These are phyloP conservation scores for Ptychochromis oligacanthus DNA, from an alignment of 2,113 vertebrate species.

Conservation along the genomic window DNA sequence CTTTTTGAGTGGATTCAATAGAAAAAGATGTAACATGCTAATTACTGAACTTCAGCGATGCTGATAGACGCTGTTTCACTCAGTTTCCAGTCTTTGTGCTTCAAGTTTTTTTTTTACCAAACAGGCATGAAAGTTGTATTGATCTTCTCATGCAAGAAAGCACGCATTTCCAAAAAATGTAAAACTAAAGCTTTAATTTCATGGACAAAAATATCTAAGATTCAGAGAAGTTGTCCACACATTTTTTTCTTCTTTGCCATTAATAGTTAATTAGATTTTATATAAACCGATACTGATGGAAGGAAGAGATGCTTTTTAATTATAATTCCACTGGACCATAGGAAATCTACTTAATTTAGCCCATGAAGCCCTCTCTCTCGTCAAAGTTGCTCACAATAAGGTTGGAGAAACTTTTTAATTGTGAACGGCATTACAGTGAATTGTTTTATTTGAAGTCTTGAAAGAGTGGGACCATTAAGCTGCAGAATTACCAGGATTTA, in stretches of 20 bases:
- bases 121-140: not conserved
- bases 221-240: not conserved
- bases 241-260: not conserved
- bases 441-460: slow-evolving; percentile 40
- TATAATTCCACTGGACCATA: not conserved
- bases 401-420: slow-evolving; percentile 32
- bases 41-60: not conserved
- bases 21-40: not conserved
- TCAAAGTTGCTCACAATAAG: slow-evolving; percentile 21
- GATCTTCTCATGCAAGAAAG: too few relatives aligned
- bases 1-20: not conserved
- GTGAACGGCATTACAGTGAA: slow-evolving; percentile 27
- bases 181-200: slow-evolving; percentile 2
- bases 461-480: slow-evolving; percentile 47
- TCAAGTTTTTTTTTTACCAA: not conserved
- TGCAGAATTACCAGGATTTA: slow-evolving; percentile 40
- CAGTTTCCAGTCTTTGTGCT: not conserved
- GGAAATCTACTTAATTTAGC: slow-evolving; percentile 9
- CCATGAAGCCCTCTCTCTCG: not conserved
- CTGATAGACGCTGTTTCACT: not conserved
- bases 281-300: not conserved
- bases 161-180: not conserved
- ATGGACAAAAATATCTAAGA: not conserved
- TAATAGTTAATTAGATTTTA: not conserved
- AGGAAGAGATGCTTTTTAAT: slow-evolving; percentile 5